phyloP scores from a whole-genome alignment of 2,888 invertebrate genomes.

The Halocaridina rubra region DNA sequence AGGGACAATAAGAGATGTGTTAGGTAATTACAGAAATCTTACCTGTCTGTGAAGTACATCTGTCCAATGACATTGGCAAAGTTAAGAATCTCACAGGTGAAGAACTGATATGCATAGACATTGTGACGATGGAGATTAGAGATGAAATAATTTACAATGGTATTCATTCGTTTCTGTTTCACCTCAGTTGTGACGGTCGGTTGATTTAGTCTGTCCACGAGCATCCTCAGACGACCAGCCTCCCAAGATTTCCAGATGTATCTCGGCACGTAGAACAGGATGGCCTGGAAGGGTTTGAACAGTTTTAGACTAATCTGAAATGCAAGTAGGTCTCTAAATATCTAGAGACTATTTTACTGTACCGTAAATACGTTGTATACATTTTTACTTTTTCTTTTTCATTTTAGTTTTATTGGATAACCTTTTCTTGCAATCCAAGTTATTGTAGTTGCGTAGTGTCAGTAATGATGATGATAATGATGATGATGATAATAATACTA shows the following conservation, averaged over 20 bases:
- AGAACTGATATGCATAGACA: slow-evolving; percentile 77
- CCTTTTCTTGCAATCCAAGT: too few species aligned
- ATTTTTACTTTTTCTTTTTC: too few species aligned
- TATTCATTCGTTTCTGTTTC: slow-evolving; percentile 72
- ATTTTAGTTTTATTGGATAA: too few species aligned
- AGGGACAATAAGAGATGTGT: too few species aligned
- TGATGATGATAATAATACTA: too few species aligned
- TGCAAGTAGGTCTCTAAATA: too few species aligned
- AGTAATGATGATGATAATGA: too few species aligned
- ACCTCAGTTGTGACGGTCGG: slow-evolving; percentile 74
- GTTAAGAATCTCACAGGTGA: slow-evolving; percentile 80
- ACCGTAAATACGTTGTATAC: too few species aligned
- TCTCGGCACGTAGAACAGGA: slow-evolving; percentile 77
- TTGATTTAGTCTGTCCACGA: slow-evolving; percentile 75
- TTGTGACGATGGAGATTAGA: slow-evolving; percentile 74
- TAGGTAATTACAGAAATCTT: not conserved
- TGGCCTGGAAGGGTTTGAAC: slow-evolving; percentile 76
- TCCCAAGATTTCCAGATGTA: slow-evolving; percentile 81
- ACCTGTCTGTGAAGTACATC: slow-evolving; percentile 51
- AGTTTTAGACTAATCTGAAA: too few species aligned
- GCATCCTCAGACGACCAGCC: slow-evolving; percentile 74
- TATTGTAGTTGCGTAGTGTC: too few species aligned
- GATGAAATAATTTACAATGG: slow-evolving; percentile 74
- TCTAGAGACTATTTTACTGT: too few species aligned
- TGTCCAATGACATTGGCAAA: slow-evolving; percentile 76